These are phyloP conservation scores for Molossus alvarezi DNA, from an alignment of 2,797 vertebrate species.

Conservation along the genomic window DNA sequence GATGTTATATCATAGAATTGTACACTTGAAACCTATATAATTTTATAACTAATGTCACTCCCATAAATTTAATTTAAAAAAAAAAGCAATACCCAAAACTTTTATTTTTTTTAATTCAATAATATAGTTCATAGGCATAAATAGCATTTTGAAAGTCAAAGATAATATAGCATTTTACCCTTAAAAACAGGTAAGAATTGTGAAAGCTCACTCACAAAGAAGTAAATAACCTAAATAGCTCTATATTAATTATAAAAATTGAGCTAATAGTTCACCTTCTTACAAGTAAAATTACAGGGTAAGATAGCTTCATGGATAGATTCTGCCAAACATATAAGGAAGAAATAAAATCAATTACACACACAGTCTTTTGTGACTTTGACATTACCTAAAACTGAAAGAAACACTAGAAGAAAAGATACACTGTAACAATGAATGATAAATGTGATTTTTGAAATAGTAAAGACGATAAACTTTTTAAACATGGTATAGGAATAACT, in stretches of 20 bases:
- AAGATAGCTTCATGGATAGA: not conserved
- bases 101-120: not conserved
- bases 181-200: not conserved
- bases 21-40: not conserved
- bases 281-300: not conserved
- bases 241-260: not conserved
- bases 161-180: not conserved
- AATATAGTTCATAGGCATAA: not conserved
- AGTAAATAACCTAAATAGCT: not conserved
- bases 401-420: not conserved
- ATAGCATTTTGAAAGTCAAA: not conserved
- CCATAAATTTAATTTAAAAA: not conserved
- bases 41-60: not conserved
- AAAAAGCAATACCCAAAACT: not conserved
- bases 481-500: not conserved
- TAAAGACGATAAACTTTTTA: conserved; percentile 3
- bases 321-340: not conserved
- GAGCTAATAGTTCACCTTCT: not conserved
- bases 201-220: not conserved
- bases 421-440: not conserved
- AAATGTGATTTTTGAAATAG: not conserved
- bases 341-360: not conserved
- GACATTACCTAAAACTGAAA: not conserved
- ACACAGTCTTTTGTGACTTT: not conserved
- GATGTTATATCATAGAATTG: not conserved